Percentiles rank a stretch among this genome's conserved stretches.
Evolutionary conservation across 2,113 vertebrate genomes (phyloP).

Genomic region (Anhinga anhinga): DNA sequence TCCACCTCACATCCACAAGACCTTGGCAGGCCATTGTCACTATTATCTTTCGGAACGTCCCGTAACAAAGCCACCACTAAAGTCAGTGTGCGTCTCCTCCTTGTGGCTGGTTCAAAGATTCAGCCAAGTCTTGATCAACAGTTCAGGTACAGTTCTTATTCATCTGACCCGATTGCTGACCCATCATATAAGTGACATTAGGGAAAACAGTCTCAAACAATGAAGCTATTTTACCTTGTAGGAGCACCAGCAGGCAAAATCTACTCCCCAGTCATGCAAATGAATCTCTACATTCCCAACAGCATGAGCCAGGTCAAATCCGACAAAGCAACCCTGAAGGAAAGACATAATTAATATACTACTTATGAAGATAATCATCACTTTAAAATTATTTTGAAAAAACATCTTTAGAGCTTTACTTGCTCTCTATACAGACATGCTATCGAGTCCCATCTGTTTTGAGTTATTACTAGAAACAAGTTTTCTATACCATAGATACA

Average conservation of each 20-base stretch:
- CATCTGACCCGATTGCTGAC: not conserved
- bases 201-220: not conserved
- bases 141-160: not conserved
- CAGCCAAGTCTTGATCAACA: not conserved
- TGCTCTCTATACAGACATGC: not conserved
- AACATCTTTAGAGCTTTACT: not conserved
- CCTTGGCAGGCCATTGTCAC: not conserved
- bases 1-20: not conserved
- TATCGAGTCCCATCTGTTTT: not conserved
- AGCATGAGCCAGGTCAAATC: constrained; percentile 93
- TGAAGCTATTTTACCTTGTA: constrained; percentile 84
- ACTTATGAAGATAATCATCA: not conserved
- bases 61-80: not conserved
- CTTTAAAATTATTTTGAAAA: not conserved
- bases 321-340: constrained; percentile 89
- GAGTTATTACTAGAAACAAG: not conserved
- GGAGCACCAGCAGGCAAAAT: constrained; percentile 97
- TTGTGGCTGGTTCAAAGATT: not conserved
- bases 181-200: not conserved
- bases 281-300: constrained; percentile 86
- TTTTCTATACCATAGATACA: not conserved
- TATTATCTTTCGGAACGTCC: not conserved
- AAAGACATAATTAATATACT: not conserved
- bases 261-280: constrained; percentile 93
- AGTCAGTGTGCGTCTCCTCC: not conserved